Evolutionary conservation across 2,113 vertebrate species (phyloP), one percentile per base, ranked within the genome.

Genomic region (Daphoenositta chrysoptera): DNA sequence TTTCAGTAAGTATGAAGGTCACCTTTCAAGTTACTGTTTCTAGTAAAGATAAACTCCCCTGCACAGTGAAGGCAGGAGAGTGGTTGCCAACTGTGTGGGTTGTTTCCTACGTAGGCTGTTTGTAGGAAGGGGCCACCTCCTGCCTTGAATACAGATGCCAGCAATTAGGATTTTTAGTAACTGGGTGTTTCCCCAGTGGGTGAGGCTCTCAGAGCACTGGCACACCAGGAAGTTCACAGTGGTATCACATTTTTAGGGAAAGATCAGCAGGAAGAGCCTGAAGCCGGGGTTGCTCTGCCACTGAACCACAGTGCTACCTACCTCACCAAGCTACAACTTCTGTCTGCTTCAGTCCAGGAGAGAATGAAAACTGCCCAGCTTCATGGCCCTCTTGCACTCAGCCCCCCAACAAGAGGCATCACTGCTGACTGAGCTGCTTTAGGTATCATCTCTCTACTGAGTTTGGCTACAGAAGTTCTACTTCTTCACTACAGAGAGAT

Each of bases 11-110:
- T 13, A 68, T 10, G 66, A 79, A 96, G 76, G 56, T 85, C 71
- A 91, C 77, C 82, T 89, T 73, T 81, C 37, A 83, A 89, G 81
- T 45, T 80, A 75, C 90, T 92, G 63, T 95, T 96, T 95, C 96
- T 94, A 97, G 94, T 92, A 94, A 96, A 94, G 80, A 96, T 30
- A 86, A 91, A 90, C 83, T 73, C 89, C 92, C 63, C 93, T 44
- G 0, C 48, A 63, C 47, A 66, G 85, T 33, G 75, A 75, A 82
- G 77, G 89, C 80, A 7, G 80, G 27, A 68, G 86, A 69, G 45
- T 50, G 72, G 86, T 76, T 94, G 80, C 56, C 54, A 76, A 72
- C 54, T 40, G 19, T 0, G 28, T 42, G 71, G 95, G 95, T 50
- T 58, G 63, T 84, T 87, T 83, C 78, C 6, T 28, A 23, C 0